A percentile compares a stretch with the other conserved stretches of the same genome.
Conservation (phyloP, 1,140 invertebrate species). For the Nephotettix cincticeps region DNA sequence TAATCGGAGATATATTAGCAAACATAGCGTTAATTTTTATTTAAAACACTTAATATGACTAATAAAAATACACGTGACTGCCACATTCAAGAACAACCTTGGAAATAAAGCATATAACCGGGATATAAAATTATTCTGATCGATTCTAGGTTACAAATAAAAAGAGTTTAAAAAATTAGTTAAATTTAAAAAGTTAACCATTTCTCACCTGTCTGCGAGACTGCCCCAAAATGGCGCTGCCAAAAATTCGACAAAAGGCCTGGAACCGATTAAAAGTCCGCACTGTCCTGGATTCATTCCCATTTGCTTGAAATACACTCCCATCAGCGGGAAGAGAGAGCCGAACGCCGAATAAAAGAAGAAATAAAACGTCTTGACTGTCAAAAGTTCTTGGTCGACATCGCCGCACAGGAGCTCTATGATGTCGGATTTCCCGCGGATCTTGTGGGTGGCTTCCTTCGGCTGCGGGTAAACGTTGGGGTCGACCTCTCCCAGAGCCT, state of each 20-base stretch:
- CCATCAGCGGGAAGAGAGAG: conserved; percentile 95
- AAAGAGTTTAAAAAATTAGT: too few species aligned
- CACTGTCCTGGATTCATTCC: conserved; percentile 96
- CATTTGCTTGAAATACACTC: conserved; percentile 98
- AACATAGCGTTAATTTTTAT: too few species aligned
- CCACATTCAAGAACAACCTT: too few species aligned
- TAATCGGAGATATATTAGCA: too few species aligned
- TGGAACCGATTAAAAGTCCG: conserved; percentile 85
- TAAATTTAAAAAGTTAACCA: too few species aligned
- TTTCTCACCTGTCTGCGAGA: conserved; percentile 78
- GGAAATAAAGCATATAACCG: too few species aligned
- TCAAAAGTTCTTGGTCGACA: conserved; percentile 85
- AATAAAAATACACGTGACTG: too few species aligned
- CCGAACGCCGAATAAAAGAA: conserved; percentile 99
- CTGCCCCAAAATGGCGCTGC: conserved; percentile 97
- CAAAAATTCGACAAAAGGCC: conserved; percentile 97
- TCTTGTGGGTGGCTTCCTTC: conserved; percentile 86
- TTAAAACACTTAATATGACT: too few species aligned
- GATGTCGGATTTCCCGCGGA: conserved; percentile 79
- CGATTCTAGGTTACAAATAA: too few species aligned
- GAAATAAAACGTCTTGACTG: conserved; percentile 97
- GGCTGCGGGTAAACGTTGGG: conserved; percentile 69
- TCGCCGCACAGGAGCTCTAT: conserved; percentile 80
- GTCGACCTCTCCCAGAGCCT: conserved; percentile 73
- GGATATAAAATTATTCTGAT: too few species aligned